Base-by-base conservation (phyloP, 2,113 vertebrate genomes). In the Melanostigma gelatinosum region DNA sequence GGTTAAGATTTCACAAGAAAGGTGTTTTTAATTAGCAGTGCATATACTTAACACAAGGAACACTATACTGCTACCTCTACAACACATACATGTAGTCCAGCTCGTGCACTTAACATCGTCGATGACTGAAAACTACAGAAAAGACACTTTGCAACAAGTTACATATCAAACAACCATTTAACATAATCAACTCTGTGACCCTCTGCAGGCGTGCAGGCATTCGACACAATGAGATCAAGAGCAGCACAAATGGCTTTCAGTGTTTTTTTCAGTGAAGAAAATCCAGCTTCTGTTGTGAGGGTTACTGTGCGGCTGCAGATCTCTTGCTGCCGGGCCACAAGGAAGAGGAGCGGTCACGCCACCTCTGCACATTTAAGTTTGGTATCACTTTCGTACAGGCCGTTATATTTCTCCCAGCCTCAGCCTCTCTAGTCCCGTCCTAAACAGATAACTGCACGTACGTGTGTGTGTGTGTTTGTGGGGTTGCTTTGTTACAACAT, bases 361-460 rank as follows among this genome's bases (percentile, higher is more conserved):
- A 87, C 24, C 73, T 63, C 76, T 71, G 77, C 40, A n/a, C 72
- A 72, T 84, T 85, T 62, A 58, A 7, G 18, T 60, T 73, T 52
- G 34, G 46, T 70, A 72, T 72, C 46, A 57, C 24, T 22, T 75
- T 69, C 8, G 4, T 38, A 29, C 6, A 42, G 40, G 10, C 24
- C 48, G 44, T 62, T 40, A 27, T 50, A 55, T 46, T 75, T 63
- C 46, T 69, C 20, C 13, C 32, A 24, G n/a, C 16, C 34, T 65
- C 65, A 32, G 58, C 16, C 62, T 72, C 67, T 64, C 22, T 54
- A 34, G 27, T 16, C 12, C 44, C 4, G 0, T 32, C 24, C 62
- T 18, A 27, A 42, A 50, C 44, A 57, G 54, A 79, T 72, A 24
- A 63, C 6, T 24, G 22, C 10, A 1, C n/a, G 40, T n/a, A 18